Conservation (phyloP, 2,113 vertebrate species). For the Ranitomeya variabilis region DNA sequence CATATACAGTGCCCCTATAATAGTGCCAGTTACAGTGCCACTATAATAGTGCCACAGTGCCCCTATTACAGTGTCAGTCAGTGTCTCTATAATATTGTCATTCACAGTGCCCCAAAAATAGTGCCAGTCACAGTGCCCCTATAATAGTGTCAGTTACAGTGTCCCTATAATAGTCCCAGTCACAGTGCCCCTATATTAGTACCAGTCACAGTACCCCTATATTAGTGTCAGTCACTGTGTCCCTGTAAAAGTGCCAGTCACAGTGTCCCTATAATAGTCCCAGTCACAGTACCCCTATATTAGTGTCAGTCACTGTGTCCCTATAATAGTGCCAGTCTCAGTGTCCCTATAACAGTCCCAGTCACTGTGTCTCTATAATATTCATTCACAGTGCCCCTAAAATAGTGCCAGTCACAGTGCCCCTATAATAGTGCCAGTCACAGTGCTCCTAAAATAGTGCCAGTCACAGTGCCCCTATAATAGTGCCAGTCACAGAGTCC, state of each 20-base stretch:
- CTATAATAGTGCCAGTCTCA: too few relatives aligned
- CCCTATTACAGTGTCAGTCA: neutral
- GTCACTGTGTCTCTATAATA: too few relatives aligned
- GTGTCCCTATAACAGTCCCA: too few relatives aligned
- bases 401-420: neutral
- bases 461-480: neutral
- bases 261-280: too few relatives aligned
- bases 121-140: neutral
- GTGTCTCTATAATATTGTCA: neutral
- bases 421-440: neutral
- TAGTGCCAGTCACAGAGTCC: neutral
- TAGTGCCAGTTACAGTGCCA: neutral
- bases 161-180: neutral
- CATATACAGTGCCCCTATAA: neutral
- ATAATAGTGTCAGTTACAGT: neutral
- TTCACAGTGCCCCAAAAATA: neutral
- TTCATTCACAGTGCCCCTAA: neutral
- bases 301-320: too few relatives aligned
- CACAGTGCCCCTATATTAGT: too few relatives aligned
- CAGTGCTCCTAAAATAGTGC: neutral
- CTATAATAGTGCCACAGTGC: neutral
- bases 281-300: too few relatives aligned
- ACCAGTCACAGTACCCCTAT: too few relatives aligned
- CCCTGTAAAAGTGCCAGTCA: too few relatives aligned
- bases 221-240: too few relatives aligned